Percentiles rank a stretch among this genome's conserved stretches.
Conservation (phyloP, 2,797 vertebrate species). For the Chromobotia macracanthus region DNA sequence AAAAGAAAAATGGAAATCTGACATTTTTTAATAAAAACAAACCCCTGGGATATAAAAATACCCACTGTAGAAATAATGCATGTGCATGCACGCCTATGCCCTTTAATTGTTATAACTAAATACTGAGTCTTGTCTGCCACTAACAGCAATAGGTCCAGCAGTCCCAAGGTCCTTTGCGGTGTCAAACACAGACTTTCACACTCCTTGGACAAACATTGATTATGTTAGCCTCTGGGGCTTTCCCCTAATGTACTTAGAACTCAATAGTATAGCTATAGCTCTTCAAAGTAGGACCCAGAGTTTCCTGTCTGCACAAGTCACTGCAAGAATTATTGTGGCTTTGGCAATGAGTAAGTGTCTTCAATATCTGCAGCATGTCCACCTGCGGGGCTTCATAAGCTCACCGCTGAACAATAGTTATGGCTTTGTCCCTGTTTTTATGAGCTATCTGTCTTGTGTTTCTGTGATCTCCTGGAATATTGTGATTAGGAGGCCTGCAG, state of each 20-base stretch:
- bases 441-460: slow-evolving; percentile 43
- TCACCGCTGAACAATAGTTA: slow-evolving; percentile 40
- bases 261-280: slow-evolving; percentile 31
- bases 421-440: slow-evolving; percentile 43
- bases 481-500: slow-evolving; percentile 42
- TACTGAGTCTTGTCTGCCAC: slow-evolving; percentile 20
- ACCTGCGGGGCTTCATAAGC: slow-evolving; percentile 54
- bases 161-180: slow-evolving; percentile 18
- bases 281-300: slow-evolving; percentile 24
- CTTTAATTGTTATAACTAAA: slow-evolving; percentile 6
- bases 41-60: background rate
- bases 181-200: slow-evolving; percentile 37
- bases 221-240: slow-evolving; percentile 23
- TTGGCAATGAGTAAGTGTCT: slow-evolving; percentile 53
- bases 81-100: background rate
- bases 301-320: slow-evolving; percentile 7
- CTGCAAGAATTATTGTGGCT: slow-evolving; percentile 27
- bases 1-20: background rate
- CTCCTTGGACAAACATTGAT: slow-evolving; percentile 35
- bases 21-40: background rate
- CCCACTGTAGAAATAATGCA: background rate
- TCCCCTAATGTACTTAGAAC: slow-evolving; percentile 44
- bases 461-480: slow-evolving; percentile 43
- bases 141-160: slow-evolving; percentile 17
- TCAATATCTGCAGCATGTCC: slow-evolving; percentile 52